Conservation (phyloP, 2,113 vertebrate genomes). For the Sinocyclocheilus grahami region DNA sequence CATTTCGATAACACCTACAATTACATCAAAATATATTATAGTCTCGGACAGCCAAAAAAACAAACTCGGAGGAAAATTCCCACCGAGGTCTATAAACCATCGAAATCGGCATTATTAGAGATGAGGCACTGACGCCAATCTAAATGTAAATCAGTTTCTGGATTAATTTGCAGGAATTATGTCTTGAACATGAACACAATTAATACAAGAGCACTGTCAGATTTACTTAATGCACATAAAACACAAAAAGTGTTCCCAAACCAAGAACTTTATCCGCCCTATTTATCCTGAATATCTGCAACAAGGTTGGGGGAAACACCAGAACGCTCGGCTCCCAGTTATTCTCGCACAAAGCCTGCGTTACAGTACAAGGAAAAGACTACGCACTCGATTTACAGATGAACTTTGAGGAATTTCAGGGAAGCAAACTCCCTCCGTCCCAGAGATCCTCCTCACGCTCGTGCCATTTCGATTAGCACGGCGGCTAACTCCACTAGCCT, state of each 20-base stretch:
- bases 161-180: not conserved
- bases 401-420: not conserved
- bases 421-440: not conserved
- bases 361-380: not conserved
- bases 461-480: conserved; percentile 35
- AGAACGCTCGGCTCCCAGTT: too few species aligned
- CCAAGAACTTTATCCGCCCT: conserved; percentile 4
- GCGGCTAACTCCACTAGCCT: conserved; percentile 49
- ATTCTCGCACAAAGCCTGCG: not conserved
- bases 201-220: not conserved
- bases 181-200: not conserved
- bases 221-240: not conserved
- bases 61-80: not conserved
- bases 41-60: not conserved
- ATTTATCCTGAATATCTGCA: not conserved
- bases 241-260: not conserved
- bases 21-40: not conserved
- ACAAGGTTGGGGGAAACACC: not conserved
- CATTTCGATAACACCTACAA: not conserved
- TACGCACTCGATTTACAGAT: not conserved
- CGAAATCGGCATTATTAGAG: not conserved
- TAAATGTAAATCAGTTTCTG: not conserved
- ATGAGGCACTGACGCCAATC: not conserved
- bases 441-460: conserved; percentile 28
- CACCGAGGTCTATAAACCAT: not conserved